These are phyloP conservation scores for Pherbina coryleti DNA, from an alignment of 2,888 invertebrate genomes.

Conservation along the genomic window DNA sequence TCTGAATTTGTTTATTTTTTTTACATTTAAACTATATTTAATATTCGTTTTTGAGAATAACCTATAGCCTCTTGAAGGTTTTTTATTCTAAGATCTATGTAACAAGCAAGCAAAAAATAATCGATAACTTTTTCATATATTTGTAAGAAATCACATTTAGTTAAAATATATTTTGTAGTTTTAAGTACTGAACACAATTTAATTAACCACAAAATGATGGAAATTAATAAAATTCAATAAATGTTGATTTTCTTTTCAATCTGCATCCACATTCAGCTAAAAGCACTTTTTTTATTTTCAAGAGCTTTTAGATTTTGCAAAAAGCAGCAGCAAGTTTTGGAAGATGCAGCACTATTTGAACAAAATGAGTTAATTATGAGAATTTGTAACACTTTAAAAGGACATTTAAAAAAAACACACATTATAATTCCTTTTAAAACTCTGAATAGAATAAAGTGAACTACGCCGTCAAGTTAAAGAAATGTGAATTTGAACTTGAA, in stretches of 20 bases:
- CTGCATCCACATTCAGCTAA: conserved; percentile 42
- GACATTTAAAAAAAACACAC: neutral
- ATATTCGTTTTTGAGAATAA: neutral
- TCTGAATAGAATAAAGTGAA: too few species aligned
- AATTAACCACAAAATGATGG: conserved; percentile 35
- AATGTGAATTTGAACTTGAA: too few species aligned
- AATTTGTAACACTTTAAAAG: too few species aligned
- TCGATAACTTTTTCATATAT: conserved; percentile 39
- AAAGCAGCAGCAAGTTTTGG: neutral
- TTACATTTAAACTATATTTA: neutral
- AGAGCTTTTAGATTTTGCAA: conserved; percentile 4
- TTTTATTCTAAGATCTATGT: neutral
- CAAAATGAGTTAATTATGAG: too few species aligned
- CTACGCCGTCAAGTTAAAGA: too few species aligned
- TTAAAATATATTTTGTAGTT: conserved; percentile 30
- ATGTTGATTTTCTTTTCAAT: conserved; percentile 36
- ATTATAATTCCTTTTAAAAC: neutral
- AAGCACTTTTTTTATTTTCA: conserved; percentile 37
- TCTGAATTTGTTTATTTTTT: neutral
- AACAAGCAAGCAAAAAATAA: conserved; percentile 1
- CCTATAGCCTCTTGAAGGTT: neutral
- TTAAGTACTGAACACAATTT: conserved; percentile 26
- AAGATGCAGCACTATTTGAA: neutral
- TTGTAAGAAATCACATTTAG: conserved; percentile 43
- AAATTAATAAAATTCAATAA: conserved; percentile 42